Evolutionary conservation across 2,888 invertebrate species (phyloP).

Genomic region (Nudaria mundana): DNA sequence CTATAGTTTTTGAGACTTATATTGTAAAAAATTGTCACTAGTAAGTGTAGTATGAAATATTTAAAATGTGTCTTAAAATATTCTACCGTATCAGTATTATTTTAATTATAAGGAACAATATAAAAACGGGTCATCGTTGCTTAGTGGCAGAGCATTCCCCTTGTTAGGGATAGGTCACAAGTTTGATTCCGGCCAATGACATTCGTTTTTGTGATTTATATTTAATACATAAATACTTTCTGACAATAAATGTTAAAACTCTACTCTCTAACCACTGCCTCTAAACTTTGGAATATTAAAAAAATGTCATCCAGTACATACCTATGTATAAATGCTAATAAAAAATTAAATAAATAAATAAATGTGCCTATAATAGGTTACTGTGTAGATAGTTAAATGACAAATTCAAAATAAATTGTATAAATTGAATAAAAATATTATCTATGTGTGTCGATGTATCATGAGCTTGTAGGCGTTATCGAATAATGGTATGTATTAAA

Average conservation of each 20-base stretch:
- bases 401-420: conserved; percentile 47
- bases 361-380: conserved; percentile 72
- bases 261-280: conserved; percentile 22
- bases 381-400: conserved; percentile 54
- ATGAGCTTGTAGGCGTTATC: conserved; percentile 49
- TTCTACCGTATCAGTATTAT: conserved; percentile 32
- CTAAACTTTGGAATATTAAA: conserved; percentile 11
- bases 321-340: conserved; percentile 18
- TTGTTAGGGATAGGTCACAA: too few species aligned
- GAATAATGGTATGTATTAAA: not conserved
- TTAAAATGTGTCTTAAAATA: conserved; percentile 6
- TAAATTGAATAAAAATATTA: conserved; percentile 44
- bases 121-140: too few species aligned
- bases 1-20: too few species aligned
- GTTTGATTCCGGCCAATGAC: too few species aligned
- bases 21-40: too few species aligned
- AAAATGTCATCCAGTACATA: conserved; percentile 7
- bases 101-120: conserved; percentile 1
- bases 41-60: too few species aligned
- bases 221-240: not conserved
- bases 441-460: conserved; percentile 48
- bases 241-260: conserved; percentile 30
- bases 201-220: too few species aligned
- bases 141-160: too few species aligned
- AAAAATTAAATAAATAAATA: conserved; percentile 45